Conservation (phyloP, 2,113 vertebrate species). For the Condylura cristata region DNA sequence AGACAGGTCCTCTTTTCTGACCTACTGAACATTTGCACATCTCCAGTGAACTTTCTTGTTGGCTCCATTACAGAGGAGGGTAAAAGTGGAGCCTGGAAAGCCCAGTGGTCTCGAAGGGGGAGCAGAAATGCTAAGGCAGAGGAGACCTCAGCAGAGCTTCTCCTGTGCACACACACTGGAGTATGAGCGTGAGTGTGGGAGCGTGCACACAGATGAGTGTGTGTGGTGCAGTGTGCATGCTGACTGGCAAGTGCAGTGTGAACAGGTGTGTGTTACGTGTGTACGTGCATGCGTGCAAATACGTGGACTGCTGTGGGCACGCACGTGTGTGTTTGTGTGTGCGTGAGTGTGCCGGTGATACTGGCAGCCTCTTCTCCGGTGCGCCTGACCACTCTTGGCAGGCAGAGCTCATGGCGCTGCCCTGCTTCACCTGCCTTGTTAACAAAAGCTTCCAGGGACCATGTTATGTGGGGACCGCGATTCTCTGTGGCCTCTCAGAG, state of each 20-base stretch:
- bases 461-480: rapidly evolving
- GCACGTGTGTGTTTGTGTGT: too few species aligned
- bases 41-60: background rate
- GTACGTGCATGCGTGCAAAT: too few species aligned
- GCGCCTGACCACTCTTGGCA: background rate
- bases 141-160: background rate
- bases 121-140: background rate
- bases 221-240: too few species aligned
- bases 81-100: background rate
- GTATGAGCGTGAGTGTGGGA: background rate
- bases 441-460: background rate
- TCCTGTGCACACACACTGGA: background rate
- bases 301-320: too few species aligned
- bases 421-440: background rate
- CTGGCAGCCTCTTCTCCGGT: background rate
- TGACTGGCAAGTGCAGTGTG: too few species aligned
- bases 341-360: background rate
- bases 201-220: background rate
- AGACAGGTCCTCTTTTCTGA: background rate
- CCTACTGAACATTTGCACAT: conserved; percentile 1
- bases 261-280: too few species aligned
- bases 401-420: background rate
- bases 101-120: background rate
- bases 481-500: background rate
- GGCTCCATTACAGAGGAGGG: background rate